Conservation (phyloP, 2,888 invertebrate genomes). For the Ganaspis brasiliensis region DNA sequence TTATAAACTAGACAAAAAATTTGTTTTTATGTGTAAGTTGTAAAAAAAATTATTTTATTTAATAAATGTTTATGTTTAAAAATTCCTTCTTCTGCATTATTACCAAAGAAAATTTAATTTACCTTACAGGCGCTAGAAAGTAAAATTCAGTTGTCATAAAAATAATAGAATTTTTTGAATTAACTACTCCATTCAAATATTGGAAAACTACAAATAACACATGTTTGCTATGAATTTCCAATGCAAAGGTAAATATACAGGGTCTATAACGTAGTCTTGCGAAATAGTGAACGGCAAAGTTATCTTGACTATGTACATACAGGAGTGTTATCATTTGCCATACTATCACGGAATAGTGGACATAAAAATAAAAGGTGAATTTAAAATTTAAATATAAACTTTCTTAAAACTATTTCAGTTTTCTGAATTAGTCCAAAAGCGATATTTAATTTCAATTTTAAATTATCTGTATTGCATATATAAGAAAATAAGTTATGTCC, state of each 20-base stretch:
- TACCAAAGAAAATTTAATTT: no score
- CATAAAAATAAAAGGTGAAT: slow-evolving; percentile 2
- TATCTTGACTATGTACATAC: neutral
- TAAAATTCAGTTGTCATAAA: neutral
- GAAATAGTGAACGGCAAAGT: neutral
- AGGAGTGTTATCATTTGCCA: neutral
- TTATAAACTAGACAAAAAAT: no score
- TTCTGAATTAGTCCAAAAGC: no score
- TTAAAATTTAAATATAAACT: neutral
- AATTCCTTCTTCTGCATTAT: no score
- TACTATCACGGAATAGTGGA: neutral
- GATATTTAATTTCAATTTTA: no score
- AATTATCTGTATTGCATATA: no score
- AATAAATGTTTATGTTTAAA: no score
- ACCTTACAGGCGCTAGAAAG: neutral
- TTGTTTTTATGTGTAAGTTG: no score
- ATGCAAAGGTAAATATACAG: slow-evolving; percentile 1
- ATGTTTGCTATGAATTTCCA: slow-evolving; percentile 30
- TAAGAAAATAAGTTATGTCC: no score
- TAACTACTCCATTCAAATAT: slow-evolving; percentile 25
- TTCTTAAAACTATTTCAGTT: neutral
- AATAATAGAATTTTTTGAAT: slow-evolving; percentile 8
- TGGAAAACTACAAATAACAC: slow-evolving; percentile 26
- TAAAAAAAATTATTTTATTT: no score
- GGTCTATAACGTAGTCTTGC: neutral